These are phyloP conservation scores for Manis crassicaudata DNA, from an alignment of 2,797 vertebrate species.

Conservation along the genomic window DNA sequence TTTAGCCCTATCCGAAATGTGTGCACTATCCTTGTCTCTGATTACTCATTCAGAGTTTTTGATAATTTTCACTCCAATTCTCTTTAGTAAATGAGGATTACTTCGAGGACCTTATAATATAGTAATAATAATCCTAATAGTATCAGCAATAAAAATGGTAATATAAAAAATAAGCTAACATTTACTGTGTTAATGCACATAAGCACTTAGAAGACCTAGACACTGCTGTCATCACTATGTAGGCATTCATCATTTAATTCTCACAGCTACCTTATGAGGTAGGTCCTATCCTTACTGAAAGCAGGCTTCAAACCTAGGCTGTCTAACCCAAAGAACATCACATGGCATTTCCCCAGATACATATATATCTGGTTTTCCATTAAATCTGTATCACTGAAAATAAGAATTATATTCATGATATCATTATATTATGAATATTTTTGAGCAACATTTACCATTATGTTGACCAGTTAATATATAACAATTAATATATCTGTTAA, in stretches of 20 bases:
- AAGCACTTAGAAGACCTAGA: background rate
- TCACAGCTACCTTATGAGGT: background rate
- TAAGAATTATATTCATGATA: background rate
- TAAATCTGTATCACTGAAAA: background rate
- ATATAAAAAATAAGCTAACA: background rate
- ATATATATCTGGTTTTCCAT: background rate
- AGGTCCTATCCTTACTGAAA: background rate
- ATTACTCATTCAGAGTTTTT: background rate
- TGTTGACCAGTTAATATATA: background rate
- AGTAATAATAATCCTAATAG: background rate
- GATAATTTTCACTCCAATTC: slow-evolving; percentile 28
- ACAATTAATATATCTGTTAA: slow-evolving; percentile 21
- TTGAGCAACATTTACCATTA: background rate
- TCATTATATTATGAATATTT: background rate
- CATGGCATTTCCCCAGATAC: background rate
- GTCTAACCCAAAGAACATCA: background rate
- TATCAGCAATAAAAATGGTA: background rate
- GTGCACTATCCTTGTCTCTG: background rate
- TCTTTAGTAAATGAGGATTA: slow-evolving; percentile 44
- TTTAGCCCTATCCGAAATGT: background rate
- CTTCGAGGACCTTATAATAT: background rate
- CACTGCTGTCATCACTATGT: background rate
- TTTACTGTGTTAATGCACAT: background rate
- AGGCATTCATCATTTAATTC: background rate
- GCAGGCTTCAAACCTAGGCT: background rate